Evolutionary conservation across 2,113 vertebrate species (phyloP), one percentile per base, ranked within the genome.

Genomic region (Myotis brandtii): DNA sequence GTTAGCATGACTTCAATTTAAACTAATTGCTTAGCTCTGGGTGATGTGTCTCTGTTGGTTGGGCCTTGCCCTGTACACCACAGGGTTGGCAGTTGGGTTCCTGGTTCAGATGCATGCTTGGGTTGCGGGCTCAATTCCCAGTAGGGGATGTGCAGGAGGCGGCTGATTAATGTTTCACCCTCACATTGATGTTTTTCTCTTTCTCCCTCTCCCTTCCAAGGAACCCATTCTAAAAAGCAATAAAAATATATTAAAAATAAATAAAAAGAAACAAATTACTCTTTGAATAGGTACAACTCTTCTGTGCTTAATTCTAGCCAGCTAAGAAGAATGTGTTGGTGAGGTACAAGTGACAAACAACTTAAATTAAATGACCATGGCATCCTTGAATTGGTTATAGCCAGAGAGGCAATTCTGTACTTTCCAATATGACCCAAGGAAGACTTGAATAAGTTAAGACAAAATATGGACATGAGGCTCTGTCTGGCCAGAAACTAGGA

Each of bases 271-370:
- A 88, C 79, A 75, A 83, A 96, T 91, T 82, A 34, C 82, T 94
- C 93, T 69, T 56, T 85, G 85, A 95, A 96, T 62, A 95, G 88
- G 43, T 89, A 64, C 85, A 89, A 50, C 77, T 89, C 32, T n/a
- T 82, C 91, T 75, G 10, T 82, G 54, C 59, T 87, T 88, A 64
- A 94, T 92, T 93, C 82, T 85, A 67, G 86, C 83, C 52, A 73
- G 40, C 72, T 86, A 85, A 94, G 72, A 95, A 95, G 91, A 95
- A 97, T 95, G 89, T 75, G 82, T 77, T 88, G 48, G 77, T 52
- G 73, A 94, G 93, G 67, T 48, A 20, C 43, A 96, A 97, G 85
- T 93, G 97, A 90, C 95, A 86, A 50, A 79, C 72, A 89, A 54
- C 89, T 94, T 95, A 85, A 76, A 69, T 56, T 67, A 72, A 95